These are phyloP conservation scores for Falco cherrug DNA, from an alignment of 2,797 vertebrate species.

Conservation along the genomic window DNA sequence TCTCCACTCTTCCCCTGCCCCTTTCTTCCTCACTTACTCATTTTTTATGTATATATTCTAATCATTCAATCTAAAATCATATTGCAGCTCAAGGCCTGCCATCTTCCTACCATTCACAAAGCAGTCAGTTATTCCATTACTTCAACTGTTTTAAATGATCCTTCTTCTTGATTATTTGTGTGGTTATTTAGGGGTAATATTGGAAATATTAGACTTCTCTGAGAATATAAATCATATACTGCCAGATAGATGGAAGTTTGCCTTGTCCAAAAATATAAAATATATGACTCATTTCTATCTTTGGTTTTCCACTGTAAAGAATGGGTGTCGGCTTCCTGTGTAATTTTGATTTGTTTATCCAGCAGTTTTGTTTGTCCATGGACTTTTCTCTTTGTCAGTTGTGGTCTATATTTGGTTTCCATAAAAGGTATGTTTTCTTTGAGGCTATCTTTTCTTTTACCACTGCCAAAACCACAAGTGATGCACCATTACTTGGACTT, in stretches of 20 bases:
- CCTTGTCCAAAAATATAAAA: conserved; percentile 77
- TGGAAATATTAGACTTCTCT: conserved; percentile 76
- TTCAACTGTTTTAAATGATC: conserved; percentile 71
- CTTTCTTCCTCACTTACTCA: not conserved
- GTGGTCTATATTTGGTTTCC: conserved; percentile 89
- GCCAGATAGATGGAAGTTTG: conserved; percentile 69
- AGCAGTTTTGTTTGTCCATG: conserved; percentile 90
- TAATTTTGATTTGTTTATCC: conserved; percentile 86
- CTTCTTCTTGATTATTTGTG: conserved; percentile 66
- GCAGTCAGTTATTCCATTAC: conserved; percentile 62
- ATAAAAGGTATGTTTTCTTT: conserved; percentile 92
- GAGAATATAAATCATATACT: conserved; percentile 64
- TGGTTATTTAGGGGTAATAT: conserved; percentile 73
- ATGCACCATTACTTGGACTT: conserved; percentile 84
- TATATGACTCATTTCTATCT: conserved; percentile 82
- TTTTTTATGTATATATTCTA: not conserved
- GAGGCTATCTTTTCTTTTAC: conserved; percentile 76
- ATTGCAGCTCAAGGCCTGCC: not conserved
- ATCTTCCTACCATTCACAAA: conserved; percentile 36
- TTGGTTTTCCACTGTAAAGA: conserved; percentile 80
- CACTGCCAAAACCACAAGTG: conserved; percentile 89
- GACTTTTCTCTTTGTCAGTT: conserved; percentile 82
- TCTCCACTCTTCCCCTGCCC: not conserved
- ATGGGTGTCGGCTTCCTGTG: conserved; percentile 80
- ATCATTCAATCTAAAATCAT: not conserved